Conservation (phyloP, 2,888 invertebrate species). For the Micoletzkya japonica region DNA sequence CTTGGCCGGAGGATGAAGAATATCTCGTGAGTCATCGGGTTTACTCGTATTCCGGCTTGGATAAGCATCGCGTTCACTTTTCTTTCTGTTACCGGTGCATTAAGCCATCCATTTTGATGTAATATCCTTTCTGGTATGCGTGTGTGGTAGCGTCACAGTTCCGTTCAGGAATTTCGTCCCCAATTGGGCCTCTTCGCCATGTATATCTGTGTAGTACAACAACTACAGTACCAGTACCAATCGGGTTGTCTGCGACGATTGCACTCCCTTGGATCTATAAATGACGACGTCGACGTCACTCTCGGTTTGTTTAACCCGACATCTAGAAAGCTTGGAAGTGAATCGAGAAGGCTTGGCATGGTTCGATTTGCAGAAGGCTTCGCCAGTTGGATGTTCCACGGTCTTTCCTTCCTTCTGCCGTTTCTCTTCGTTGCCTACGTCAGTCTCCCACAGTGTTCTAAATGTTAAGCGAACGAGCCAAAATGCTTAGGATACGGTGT, state of each 20-base stretch:
- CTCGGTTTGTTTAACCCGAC: slow-evolving; percentile 72
- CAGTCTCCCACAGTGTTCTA: slow-evolving; percentile 56
- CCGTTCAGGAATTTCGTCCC: slow-evolving; percentile 62
- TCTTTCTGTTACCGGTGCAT: no score
- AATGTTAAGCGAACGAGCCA: no score
- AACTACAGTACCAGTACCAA: slow-evolving; percentile 85
- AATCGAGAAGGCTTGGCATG: no score
- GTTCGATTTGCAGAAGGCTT: slow-evolving; percentile 30
- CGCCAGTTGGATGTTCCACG: slow-evolving; percentile 97
- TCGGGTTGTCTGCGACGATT: slow-evolving; percentile 85
- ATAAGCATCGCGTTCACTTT: no score
- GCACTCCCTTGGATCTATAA: slow-evolving; percentile 84
- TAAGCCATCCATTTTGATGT: no score
- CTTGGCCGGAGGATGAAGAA: slow-evolving; percentile 86
- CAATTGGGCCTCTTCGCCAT: slow-evolving; percentile 47
- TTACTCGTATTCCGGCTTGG: no score
- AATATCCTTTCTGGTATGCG: no score
- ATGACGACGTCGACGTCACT: slow-evolving; percentile 99
- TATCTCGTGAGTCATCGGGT: no score
- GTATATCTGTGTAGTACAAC: slow-evolving; percentile 68
- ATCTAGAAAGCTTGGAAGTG: no score
- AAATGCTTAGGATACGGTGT: no score
- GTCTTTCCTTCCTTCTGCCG: slow-evolving; percentile 89
- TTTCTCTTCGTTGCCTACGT: slow-evolving; percentile 89
- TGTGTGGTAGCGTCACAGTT: background rate